Conservation (phyloP, 2,888 invertebrate genomes). For the Ophonus ardosiacus region DNA sequence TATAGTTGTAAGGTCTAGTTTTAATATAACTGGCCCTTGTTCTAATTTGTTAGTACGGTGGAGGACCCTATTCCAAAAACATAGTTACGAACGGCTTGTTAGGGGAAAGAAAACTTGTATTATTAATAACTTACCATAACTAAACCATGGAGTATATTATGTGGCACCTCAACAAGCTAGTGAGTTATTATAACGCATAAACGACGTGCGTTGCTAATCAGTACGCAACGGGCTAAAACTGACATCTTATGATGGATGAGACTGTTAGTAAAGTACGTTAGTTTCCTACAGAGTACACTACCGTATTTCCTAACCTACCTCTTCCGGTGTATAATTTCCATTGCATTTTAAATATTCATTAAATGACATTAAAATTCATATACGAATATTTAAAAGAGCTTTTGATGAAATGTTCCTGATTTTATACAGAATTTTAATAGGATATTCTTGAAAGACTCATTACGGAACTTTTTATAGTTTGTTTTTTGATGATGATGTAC, state of each 20-base stretch:
- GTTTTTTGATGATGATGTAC: neutral
- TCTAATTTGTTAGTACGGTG: too few species aligned
- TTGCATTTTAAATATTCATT: slow-evolving; percentile 53
- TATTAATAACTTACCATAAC: neutral
- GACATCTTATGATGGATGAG: slow-evolving; percentile 51
- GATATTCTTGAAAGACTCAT: neutral
- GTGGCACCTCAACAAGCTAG: neutral
- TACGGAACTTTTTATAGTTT: neutral
- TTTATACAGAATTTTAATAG: neutral
- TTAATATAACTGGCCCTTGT: too few species aligned
- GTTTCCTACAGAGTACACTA: slow-evolving; percentile 4
- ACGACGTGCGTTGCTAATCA: slow-evolving; percentile 52
- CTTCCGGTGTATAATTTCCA: slow-evolving; percentile 51
- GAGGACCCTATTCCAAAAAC: neutral
- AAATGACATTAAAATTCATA: slow-evolving; percentile 38
- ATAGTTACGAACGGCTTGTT: neutral
- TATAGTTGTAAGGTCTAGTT: too few species aligned
- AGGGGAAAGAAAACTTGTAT: neutral
- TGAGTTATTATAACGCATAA: slow-evolving; percentile 36
- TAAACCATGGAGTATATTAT: neutral
- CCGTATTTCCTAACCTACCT: neutral
- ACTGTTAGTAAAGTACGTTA: slow-evolving; percentile 8
- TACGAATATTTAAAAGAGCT: slow-evolving; percentile 14
- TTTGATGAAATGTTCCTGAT: neutral
- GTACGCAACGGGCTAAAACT: slow-evolving; percentile 39